Evolutionary conservation across 2,797 vertebrate species (phyloP), one percentile per base, ranked within the genome.

Genomic region (Peromyscus attwateri): DNA sequence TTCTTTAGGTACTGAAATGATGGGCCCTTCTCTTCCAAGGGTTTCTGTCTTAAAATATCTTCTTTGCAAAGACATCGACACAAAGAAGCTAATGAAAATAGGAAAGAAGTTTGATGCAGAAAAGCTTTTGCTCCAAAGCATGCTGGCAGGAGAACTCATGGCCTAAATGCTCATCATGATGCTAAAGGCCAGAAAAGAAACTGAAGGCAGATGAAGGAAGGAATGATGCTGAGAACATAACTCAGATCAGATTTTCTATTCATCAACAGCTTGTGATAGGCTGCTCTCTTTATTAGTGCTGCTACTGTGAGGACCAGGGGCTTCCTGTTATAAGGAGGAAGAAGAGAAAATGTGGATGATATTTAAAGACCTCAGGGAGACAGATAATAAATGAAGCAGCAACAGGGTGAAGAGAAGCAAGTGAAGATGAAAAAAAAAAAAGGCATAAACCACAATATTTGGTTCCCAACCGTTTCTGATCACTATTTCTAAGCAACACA

Each of bases 41-140:
- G 43, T 64, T 90, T 93, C 14, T 64, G 73, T 91, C 57, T 76
- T 82, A n/a, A 87, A 10, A 43, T 95, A 17, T 73, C 37, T 92
- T 9, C 14, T 77, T 46, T 64, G 23, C 43, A 79, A 80, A 90
- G 27, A 76, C 7, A 55, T 9, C 6, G 8, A 62, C 34, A 85
- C 12, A 87, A 46, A 75, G 7, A 94, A 43, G 60, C 40, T 43
- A 91, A 40, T 71, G 21, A 49, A 55, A 76, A 43, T 23, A 6
- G 1, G 0, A 4, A 92, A 88, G 11, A 19, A 21, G 3, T 71
- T 85, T 76, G 13, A 29, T 4, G 0, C 52, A 73, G 16, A 14
- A 52, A 95, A 89, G 14, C 0, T 76, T 62, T 91, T 75, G 8
- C 23, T 64, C 43, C 37, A 70, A 92, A 89, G 16, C 34, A 90